Base-by-base conservation (phyloP, 2,888 invertebrate genomes). In the Ophioninae sp. region DNA sequence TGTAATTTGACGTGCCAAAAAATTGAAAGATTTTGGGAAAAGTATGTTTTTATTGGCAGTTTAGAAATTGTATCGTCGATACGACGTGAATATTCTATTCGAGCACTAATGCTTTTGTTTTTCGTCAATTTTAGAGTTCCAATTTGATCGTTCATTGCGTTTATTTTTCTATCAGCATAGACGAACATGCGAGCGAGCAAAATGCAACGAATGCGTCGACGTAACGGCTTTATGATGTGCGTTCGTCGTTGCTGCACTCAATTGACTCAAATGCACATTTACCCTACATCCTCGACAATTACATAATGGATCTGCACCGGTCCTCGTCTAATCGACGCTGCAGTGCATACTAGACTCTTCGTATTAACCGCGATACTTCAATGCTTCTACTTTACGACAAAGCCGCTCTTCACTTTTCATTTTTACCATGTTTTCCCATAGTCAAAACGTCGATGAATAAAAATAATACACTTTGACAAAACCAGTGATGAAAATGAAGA, bases 221-320 rank as follows among this genome's bases (percentile, higher is more conserved):
- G 78, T 78, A 78, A 78, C 78, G 22, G 44, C n/a, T 78, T 51
- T 77, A 78, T 63, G 69, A 58, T 69, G 74, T 79, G 44, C 56
- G 71, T 78, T 86, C 77, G 85, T 87, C 82, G 84, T 87, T 86
- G 88, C 87, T 79, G 72, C 81, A 73, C 61, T 85, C 92, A 92
- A 92, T 92, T 92, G 91, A 90, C 90, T 91, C 90, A 90, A 92
- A 92, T 92, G 90, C 90, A 91, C 90, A 90, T 90, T 92, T 91
- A 92, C 90, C 91, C 91, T 91, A 92, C 89, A 91, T 92, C 90
- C 89, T 88, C 88, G 87, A 86, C 90, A 90, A 91, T 91, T 90
- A 89, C 89, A 90, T 92, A 92, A 92, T 92, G 88, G 89, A 85
- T 81, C 83, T 87, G 85, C 84, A 85, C 84, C 87, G 84, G 79